Evolutionary conservation across 2,113 vertebrate genomes (phyloP).

Genomic region (Otis tarda): DNA sequence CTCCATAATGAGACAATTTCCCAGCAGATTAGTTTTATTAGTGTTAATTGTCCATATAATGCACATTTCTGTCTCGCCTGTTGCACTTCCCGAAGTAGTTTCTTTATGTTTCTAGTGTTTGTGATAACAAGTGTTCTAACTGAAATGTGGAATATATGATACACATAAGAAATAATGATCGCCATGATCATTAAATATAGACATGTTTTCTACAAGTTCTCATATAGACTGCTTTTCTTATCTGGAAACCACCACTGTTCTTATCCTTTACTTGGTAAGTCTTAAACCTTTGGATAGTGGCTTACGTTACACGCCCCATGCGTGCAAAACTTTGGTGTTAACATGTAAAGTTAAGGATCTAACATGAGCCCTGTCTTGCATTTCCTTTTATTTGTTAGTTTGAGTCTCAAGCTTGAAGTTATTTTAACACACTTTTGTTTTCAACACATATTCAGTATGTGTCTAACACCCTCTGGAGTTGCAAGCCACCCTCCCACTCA

Average conservation of each 20-base stretch:
- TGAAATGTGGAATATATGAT: not conserved
- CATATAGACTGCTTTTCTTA: not conserved
- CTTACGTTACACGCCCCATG: not conserved
- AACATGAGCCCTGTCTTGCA: not conserved
- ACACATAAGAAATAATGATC: not conserved
- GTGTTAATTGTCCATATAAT: not conserved
- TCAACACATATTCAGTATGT: conserved; percentile 26
- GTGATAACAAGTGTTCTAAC: not conserved
- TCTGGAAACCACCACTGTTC: not conserved
- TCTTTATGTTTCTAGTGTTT: not conserved
- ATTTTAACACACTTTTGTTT: conserved; percentile 55
- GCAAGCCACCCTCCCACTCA: conserved; percentile 39
- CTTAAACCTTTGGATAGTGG: not conserved
- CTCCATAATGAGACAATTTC: not conserved
- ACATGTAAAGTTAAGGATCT: not conserved
- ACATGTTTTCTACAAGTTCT: not conserved
- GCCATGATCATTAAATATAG: not conserved
- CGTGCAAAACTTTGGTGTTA: not conserved
- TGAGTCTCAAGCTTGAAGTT: not conserved
- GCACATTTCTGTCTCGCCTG: not conserved
- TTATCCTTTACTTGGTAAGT: not conserved
- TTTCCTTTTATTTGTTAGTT: conserved; percentile 41
- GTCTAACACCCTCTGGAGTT: conserved; percentile 50
- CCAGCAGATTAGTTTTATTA: not conserved
- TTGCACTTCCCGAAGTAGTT: not conserved